phyloP scores from a whole-genome alignment of 2,888 invertebrate genomes.

The Eucera pruinosa region DNA sequence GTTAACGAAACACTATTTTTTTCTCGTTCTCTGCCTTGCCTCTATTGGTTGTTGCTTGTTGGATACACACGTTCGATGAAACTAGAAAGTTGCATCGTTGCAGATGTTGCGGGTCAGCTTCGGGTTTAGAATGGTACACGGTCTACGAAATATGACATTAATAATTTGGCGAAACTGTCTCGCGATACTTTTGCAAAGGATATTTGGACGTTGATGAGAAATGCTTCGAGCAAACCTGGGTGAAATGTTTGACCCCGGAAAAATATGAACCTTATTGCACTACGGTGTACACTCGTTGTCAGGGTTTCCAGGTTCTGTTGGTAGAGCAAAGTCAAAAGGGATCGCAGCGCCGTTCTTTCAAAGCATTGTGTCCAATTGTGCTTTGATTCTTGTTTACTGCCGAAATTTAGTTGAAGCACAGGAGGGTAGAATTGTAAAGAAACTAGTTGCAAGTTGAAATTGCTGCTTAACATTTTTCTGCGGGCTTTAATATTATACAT shows the following conservation, averaged over 20 bases:
- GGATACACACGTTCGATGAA: conserved; percentile 2
- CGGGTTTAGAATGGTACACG: neutral
- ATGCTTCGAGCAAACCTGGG: conserved; percentile 8
- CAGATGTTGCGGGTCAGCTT: neutral
- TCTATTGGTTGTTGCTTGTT: neutral
- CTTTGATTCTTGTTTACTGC: neutral
- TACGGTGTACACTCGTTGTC: neutral
- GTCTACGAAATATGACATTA: neutral
- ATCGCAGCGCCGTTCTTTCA: neutral
- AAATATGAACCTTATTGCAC: neutral
- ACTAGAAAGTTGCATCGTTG: conserved; percentile 3
- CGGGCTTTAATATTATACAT: too few relatives aligned
- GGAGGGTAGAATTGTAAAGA: neutral
- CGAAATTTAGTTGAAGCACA: neutral
- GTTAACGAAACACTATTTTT: conserved; percentile 1
- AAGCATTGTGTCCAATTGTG: conserved; percentile 1
- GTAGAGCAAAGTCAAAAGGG: conserved; percentile 2
- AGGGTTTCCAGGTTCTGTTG: neutral
- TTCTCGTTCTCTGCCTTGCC: neutral
- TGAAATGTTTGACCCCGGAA: conserved; percentile 23
- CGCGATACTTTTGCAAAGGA: conserved; percentile 32
- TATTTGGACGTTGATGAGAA: conserved; percentile 40
- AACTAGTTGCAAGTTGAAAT: neutral
- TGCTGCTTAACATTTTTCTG: too few relatives aligned
- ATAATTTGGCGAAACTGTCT: conserved; percentile 31